Evolutionary conservation across 2,888 invertebrate genomes (phyloP).

Genomic region (Dyspetes luteomarginatus): DNA sequence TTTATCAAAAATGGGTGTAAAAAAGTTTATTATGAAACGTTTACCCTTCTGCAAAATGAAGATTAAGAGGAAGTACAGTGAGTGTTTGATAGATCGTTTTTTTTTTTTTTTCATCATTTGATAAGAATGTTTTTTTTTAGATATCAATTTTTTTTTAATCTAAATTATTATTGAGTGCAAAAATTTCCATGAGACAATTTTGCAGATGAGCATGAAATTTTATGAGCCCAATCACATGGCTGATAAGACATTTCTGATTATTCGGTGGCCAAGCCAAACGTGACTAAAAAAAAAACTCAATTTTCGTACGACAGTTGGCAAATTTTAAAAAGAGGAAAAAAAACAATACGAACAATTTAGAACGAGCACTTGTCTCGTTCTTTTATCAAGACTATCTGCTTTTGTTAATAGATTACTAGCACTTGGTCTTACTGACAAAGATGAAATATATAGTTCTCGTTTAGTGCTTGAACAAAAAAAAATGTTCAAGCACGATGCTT

Average conservation of each 20-base stretch:
- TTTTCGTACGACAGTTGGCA: neutral
- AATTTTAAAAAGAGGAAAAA: neutral
- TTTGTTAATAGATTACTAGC: slow-evolving; percentile 56
- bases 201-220: neutral
- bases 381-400: slow-evolving; percentile 24
- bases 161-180: neutral
- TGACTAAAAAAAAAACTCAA: neutral
- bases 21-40: slow-evolving; percentile 79
- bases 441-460: slow-evolving; percentile 8
- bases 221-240: slow-evolving; percentile 47
- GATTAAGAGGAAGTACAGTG: slow-evolving; percentile 76
- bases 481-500: slow-evolving; percentile 31
- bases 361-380: neutral
- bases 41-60: slow-evolving; percentile 80
- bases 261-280: slow-evolving; percentile 19
- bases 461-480: too few species aligned
- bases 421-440: slow-evolving; percentile 39
- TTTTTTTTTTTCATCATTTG: slow-evolving; percentile 11
- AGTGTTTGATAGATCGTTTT: slow-evolving; percentile 56
- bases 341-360: slow-evolving; percentile 6
- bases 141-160: neutral
- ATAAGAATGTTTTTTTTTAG: neutral
- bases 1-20: slow-evolving; percentile 81
- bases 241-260: slow-evolving; percentile 52
- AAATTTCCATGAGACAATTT: slow-evolving; percentile 13